phyloP scores from a whole-genome alignment of 2,113 vertebrate species.

The Festucalex cinctus region DNA sequence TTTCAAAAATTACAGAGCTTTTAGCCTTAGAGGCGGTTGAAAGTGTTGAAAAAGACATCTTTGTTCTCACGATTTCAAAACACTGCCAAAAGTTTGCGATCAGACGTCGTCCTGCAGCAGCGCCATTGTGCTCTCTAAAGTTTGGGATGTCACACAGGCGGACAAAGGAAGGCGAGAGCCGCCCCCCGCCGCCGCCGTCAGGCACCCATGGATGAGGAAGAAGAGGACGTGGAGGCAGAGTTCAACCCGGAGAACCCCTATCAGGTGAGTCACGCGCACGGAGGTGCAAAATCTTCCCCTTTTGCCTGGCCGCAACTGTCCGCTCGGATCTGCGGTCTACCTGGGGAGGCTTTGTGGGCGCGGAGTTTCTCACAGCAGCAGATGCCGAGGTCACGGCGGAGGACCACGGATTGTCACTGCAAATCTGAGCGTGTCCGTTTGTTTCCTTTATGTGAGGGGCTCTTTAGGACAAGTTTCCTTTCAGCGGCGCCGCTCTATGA shows the following conservation, averaged over 20 bases:
- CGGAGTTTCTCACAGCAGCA: slow-evolving; percentile 59
- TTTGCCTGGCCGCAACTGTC: slow-evolving; percentile 34
- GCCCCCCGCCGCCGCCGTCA: slow-evolving; percentile 71
- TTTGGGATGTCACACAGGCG: slow-evolving; percentile 69
- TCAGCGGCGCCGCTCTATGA: slow-evolving; percentile 55
- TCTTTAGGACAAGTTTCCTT: slow-evolving; percentile 53
- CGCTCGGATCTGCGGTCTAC: slow-evolving; percentile 37
- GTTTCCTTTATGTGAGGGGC: slow-evolving; percentile 34
- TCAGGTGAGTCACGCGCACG: slow-evolving; percentile 73
- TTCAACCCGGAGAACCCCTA: slow-evolving; percentile 89
- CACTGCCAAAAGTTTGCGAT: slow-evolving; percentile 31
- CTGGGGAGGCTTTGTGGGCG: slow-evolving; percentile 35
- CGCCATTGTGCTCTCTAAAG: slow-evolving; percentile 38
- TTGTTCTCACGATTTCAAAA: slow-evolving; percentile 36
- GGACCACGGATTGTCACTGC: slow-evolving; percentile 55
- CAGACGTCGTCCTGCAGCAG: slow-evolving; percentile 33
- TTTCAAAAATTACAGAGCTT: slow-evolving; percentile 17
- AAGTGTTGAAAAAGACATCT: slow-evolving; percentile 42
- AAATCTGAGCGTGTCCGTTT: slow-evolving; percentile 49
- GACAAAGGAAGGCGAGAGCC: slow-evolving; percentile 79
- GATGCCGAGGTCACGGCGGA: slow-evolving; percentile 65
- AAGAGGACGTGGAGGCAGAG: slow-evolving; percentile 61
- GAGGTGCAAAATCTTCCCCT: slow-evolving; percentile 6
- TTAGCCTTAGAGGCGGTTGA: slow-evolving; percentile 35
- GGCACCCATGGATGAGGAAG: slow-evolving; percentile 54